Evolutionary conservation across 2,113 vertebrate genomes (phyloP), one percentile per base, ranked within the genome.

Genomic region (Sebastes schlegelii): DNA sequence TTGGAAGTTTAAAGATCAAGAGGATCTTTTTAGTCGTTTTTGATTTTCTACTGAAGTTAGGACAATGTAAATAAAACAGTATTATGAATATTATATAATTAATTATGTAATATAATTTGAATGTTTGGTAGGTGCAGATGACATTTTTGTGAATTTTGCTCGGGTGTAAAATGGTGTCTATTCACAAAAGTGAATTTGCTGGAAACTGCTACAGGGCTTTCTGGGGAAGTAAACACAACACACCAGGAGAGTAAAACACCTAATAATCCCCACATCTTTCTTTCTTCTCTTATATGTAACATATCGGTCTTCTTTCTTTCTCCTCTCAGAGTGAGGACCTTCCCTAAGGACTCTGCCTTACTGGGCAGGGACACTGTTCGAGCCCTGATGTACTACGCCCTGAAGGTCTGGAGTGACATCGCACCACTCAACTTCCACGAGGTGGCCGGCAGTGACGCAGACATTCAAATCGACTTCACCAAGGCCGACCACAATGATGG

Each of bases 361-460:
- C 93, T 99, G 90, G 97, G 97, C 82, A 95, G 96, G 0, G 98
- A 99, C 95, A 99, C 98, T 0, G 97, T 99, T 23, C 96, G 98
- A 0, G 98, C 97, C 0, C 96, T 99, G 69, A 97, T 99, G 98
- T 97, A 97, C 91, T 98, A 99, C 0, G 98, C 98, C 8, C 92
- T 99, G 84, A 99, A 99, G 91, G 98, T 98, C 70, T 99, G 98
- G 98, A 98, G 98, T 0, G 98, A 99, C 92, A 97, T 99, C 9
- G 95, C 97, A 0, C 98, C 98, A 0, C 95, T 99, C 9, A 97
- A 99, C 91, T 99, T 99, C 94, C 98, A 99, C 0, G 98, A 99
- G 91, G 98, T 99, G 86, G 98, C 97, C 0, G 97, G 98, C 67
- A 97, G 93, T 8, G 86, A 96, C 0, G 98, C 98, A 0, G 98